These are phyloP conservation scores for Tanaodytes sp. DNA, from an alignment of 2,888 invertebrate genomes.

Conservation along the genomic window DNA sequence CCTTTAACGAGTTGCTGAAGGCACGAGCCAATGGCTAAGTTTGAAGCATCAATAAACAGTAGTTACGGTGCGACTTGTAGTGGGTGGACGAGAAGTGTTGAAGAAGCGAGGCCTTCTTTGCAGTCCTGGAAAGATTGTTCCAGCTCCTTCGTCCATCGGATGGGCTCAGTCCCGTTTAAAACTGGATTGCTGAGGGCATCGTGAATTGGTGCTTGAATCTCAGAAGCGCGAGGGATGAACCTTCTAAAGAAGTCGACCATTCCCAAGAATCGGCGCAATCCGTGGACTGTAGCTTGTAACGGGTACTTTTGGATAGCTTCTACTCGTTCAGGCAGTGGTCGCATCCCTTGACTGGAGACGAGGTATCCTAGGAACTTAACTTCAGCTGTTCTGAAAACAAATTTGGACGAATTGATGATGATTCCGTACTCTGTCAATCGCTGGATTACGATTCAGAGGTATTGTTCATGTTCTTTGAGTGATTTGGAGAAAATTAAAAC, in stretches of 20 bases:
- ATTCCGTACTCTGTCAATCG: not conserved
- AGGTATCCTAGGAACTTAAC: not conserved
- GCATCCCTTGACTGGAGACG: not conserved
- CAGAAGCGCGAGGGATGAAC: not conserved
- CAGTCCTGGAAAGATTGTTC: not conserved
- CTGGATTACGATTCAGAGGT: slow-evolving; percentile 2
- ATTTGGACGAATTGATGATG: slow-evolving; percentile 4
- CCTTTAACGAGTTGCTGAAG: not conserved
- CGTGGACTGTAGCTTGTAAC: not conserved
- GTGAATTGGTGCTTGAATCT: slow-evolving; percentile 3
- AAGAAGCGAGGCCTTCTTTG: not conserved
- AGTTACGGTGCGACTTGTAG: not conserved
- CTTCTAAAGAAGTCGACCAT: not conserved
- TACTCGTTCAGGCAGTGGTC: not conserved
- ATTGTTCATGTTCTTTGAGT: slow-evolving; percentile 13
- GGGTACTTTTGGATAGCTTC: not conserved
- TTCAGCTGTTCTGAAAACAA: not conserved
- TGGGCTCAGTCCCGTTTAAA: not conserved
- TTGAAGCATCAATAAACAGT: not conserved
- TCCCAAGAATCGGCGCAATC: not conserved
- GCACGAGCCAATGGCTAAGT: not conserved
- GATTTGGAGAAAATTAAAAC: slow-evolving; percentile 55
- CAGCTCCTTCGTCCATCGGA: not conserved
- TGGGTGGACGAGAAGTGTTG: not conserved
- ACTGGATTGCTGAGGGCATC: not conserved